phyloP scores from a whole-genome alignment of 2,888 invertebrate genomes.

The Agrilus cyanescens region DNA sequence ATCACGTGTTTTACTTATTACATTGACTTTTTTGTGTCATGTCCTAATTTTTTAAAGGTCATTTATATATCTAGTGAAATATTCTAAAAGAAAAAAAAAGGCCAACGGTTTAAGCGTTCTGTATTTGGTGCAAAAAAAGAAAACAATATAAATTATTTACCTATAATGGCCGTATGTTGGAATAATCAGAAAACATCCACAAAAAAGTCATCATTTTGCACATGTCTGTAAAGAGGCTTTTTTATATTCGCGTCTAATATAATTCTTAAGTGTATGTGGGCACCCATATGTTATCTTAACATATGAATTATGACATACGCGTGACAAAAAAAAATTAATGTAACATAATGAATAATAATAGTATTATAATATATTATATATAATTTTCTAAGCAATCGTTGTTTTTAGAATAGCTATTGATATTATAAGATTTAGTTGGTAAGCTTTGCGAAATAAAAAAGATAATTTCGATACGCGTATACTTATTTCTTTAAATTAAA shows the following conservation, averaged over 20 bases:
- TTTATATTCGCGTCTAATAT: slow-evolving; percentile 32
- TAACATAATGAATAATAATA: slow-evolving; percentile 34
- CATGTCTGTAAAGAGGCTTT: slow-evolving; percentile 35
- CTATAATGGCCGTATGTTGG: slow-evolving; percentile 6
- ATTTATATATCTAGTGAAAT: slow-evolving; percentile 2
- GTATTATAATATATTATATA: slow-evolving; percentile 37
- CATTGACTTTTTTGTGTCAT: slow-evolving; percentile 16
- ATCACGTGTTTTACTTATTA: slow-evolving; percentile 10
- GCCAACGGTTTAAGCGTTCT: neutral
- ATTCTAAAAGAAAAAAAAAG: neutral
- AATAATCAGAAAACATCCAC: slow-evolving; percentile 15
- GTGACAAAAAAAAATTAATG: slow-evolving; percentile 31
- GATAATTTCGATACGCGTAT: slow-evolving; percentile 26
- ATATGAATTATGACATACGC: no score
- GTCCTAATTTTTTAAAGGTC: slow-evolving; percentile 8
- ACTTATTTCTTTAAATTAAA: slow-evolving; percentile 22
- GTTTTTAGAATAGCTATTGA: slow-evolving; percentile 38
- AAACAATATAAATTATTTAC: slow-evolving; percentile 2
- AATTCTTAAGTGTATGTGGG: slow-evolving; percentile 16
- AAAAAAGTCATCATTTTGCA: slow-evolving; percentile 24
- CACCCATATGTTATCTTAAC: slow-evolving; percentile 9
- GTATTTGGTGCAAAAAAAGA: no score
- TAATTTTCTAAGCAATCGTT: slow-evolving; percentile 41
- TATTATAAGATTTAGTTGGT: slow-evolving; percentile 37
- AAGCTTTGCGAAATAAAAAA: slow-evolving; percentile 38